These are phyloP conservation scores for Falco naumanni DNA, from an alignment of 2,797 vertebrate genomes.

Conservation along the genomic window DNA sequence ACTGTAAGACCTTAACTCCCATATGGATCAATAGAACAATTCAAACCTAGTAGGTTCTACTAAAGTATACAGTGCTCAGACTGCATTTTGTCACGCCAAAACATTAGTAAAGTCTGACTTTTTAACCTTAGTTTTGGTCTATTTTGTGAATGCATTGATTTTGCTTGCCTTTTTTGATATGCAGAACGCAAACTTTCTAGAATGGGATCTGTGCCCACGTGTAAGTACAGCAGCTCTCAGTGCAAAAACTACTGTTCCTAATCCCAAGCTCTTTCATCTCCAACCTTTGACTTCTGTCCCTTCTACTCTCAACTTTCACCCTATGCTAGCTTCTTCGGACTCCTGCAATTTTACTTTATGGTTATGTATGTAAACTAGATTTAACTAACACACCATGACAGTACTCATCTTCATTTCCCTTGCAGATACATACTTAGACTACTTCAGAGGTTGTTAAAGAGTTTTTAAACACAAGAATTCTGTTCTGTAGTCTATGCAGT, in stretches of 20 bases:
- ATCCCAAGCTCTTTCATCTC: not conserved
- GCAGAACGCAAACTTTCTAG: not conserved
- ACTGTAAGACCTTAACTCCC: not conserved
- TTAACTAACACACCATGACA: not conserved
- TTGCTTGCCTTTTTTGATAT: not conserved
- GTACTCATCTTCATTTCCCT: not conserved
- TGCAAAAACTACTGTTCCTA: not conserved
- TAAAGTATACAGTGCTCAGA: not conserved
- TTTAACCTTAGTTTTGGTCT: not conserved
- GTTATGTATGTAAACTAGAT: not conserved
- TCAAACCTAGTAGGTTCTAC: not conserved
- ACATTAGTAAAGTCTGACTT: not conserved
- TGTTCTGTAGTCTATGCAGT: not conserved
- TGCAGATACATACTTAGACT: not conserved
- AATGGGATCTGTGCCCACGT: accelerated
- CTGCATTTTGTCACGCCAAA: not conserved
- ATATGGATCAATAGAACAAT: not conserved
- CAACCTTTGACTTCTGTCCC: not conserved
- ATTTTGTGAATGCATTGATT: not conserved
- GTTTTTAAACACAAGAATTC: not conserved
- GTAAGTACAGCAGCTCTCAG: not conserved
- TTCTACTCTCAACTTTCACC: not conserved
- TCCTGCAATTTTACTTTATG: not conserved
- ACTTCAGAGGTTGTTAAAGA: not conserved
- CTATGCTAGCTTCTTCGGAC: not conserved